Conservation (phyloP, 92 coral and sea anemone genomes). For the Diadumene lineata region DNA sequence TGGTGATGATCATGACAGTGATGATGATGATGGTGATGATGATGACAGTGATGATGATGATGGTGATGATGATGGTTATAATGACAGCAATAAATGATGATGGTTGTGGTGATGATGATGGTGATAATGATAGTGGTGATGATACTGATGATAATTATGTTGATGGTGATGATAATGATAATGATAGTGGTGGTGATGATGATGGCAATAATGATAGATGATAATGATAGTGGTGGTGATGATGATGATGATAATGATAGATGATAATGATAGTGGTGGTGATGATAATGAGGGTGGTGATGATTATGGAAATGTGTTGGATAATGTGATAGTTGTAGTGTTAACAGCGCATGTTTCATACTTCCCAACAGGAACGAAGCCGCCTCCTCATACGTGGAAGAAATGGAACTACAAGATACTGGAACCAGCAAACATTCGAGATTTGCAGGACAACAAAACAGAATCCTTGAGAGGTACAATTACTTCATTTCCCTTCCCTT, state of each 20-base stretch:
- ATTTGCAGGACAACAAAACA: constrained; percentile 77
- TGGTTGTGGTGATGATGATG: too few relatives aligned
- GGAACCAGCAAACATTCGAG: constrained; percentile 83
- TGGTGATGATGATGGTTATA: background rate
- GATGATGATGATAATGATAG: constrained; percentile 4
- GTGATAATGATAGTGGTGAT: too few relatives aligned
- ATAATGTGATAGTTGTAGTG: background rate
- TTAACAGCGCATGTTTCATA: background rate
- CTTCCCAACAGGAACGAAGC: constrained; percentile 52
- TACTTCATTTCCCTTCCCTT: too few relatives aligned
- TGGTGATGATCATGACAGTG: background rate
- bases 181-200: too few relatives aligned
- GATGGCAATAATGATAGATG: too few relatives aligned
- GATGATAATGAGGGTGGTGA: background rate
- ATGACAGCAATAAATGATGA: background rate
- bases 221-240: background rate
- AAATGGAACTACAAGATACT: constrained; percentile 82
- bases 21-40: constrained; percentile 7
- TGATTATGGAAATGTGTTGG: background rate
- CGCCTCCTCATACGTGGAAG: constrained; percentile 91
- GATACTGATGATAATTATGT: too few relatives aligned
- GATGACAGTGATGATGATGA: background rate
- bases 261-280: background rate
- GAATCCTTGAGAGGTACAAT: constrained; percentile 65
- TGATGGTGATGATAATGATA: too few relatives aligned